Evolutionary conservation across 2,797 vertebrate genomes (phyloP).

Genomic region (Cynodonichthys magdalenae): DNA sequence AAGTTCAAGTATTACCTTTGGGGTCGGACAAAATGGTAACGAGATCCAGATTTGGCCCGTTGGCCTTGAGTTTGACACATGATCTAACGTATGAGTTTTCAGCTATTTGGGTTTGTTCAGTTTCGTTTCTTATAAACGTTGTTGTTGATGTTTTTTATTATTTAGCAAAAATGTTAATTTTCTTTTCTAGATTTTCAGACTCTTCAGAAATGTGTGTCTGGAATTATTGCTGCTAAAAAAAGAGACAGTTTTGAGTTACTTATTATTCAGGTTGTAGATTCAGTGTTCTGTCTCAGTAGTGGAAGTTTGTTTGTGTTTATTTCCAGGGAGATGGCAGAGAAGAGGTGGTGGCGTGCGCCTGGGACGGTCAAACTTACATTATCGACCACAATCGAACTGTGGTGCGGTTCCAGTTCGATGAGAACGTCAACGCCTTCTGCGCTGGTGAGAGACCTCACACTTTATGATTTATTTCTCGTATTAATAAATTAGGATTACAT

Average conservation of each 20-base stretch:
- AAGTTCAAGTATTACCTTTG: no score
- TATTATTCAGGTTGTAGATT: neutral
- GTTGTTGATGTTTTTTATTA: no score
- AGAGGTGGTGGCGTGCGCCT: conserved; percentile 97
- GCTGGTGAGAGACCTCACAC: conserved; percentile 82
- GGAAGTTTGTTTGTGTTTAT: neutral
- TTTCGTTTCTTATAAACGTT: no score
- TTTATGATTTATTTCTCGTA: neutral
- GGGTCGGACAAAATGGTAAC: no score
- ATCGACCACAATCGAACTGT: conserved; percentile 94
- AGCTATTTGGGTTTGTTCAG: no score
- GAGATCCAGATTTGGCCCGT: no score
- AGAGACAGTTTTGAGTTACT: no score
- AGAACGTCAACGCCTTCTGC: conserved; percentile 98
- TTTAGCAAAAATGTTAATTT: no score
- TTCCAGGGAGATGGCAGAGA: conserved; percentile 92
- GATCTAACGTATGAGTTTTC: no score
- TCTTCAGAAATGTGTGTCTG: no score
- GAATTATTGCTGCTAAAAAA: neutral
- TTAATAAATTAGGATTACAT: neutral
- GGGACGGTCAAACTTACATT: conserved; percentile 98
- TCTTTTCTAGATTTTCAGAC: no score
- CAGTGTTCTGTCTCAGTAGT: neutral
- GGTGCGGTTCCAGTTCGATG: conserved; percentile 96
- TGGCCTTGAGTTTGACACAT: no score